Evolutionary conservation across 2,888 invertebrate genomes (phyloP).

Genomic region (Zygothrica quintamaculata): DNA sequence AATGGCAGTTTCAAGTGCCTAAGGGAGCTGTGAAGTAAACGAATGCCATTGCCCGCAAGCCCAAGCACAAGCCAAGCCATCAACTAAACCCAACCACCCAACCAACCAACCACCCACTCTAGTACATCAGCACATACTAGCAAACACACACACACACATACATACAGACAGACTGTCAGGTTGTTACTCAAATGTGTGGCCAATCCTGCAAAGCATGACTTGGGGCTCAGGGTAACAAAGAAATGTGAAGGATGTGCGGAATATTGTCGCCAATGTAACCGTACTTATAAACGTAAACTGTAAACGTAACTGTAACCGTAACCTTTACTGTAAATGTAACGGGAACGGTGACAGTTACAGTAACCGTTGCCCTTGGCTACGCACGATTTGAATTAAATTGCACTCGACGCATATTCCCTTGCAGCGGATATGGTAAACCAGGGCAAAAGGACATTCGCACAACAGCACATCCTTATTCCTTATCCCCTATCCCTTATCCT

Average conservation of each 20-base stretch:
- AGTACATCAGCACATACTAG: too few relatives aligned
- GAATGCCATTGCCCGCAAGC: background rate
- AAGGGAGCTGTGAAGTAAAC: constrained; percentile 31
- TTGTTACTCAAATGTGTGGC: constrained; percentile 42
- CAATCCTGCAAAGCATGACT: constrained; percentile 10
- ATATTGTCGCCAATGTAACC: constrained; percentile 27
- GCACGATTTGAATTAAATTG: constrained; percentile 79
- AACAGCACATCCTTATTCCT: background rate
- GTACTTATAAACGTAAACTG: too few relatives aligned
- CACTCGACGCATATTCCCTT: constrained; percentile 71
- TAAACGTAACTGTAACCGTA: too few relatives aligned
- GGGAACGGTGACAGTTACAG: too few relatives aligned
- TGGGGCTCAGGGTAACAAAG: background rate
- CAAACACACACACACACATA: too few relatives aligned
- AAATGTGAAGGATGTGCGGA: constrained; percentile 5
- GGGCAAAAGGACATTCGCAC: constrained; percentile 23
- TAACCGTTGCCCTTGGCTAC: constrained; percentile 70
- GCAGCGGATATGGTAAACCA: constrained; percentile 17
- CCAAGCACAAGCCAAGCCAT: background rate
- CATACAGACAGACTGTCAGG: constrained; percentile 8
- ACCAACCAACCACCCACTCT: too few relatives aligned
- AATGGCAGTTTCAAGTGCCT: constrained; percentile 61
- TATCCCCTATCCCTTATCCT: background rate
- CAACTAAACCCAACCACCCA: too few relatives aligned
- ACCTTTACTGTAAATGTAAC: too few relatives aligned